Evolutionary conservation across 2,113 vertebrate species (phyloP).

Genomic region (Syngnathus floridae): DNA sequence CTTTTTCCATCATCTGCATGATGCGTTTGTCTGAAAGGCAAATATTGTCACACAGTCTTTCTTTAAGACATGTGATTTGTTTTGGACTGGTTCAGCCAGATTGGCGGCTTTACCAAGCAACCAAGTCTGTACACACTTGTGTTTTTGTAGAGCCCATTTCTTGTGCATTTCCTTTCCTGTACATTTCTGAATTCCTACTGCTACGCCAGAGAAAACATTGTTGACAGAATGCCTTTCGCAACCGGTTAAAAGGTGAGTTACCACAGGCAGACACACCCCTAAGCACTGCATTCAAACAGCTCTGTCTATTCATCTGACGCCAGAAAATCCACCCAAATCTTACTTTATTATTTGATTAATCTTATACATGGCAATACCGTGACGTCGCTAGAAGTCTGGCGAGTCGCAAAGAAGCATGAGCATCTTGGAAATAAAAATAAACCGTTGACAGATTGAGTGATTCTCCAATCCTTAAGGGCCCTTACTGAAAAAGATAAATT

Average conservation of each 20-base stretch:
- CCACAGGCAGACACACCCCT: not conserved
- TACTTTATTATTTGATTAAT: not conserved
- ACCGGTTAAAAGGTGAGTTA: not conserved
- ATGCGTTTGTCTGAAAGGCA: not conserved
- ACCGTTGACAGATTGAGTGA: not conserved
- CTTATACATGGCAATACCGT: not conserved
- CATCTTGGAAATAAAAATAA: not conserved
- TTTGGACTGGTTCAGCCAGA: conserved; percentile 60
- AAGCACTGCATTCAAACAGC: not conserved
- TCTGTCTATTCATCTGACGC: not conserved
- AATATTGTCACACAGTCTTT: not conserved
- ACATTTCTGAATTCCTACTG: not conserved
- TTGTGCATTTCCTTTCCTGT: not conserved
- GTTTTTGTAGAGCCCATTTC: not conserved
- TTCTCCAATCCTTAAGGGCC: not conserved
- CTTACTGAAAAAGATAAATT: not conserved
- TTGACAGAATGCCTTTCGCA: not conserved
- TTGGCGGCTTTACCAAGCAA: conserved; percentile 37
- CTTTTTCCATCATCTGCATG: not conserved
- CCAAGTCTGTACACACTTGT: not conserved
- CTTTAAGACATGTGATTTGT: conserved; percentile 8
- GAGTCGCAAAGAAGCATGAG: not conserved
- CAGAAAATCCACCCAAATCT: not conserved
- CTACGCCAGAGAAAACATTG: not conserved
- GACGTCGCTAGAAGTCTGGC: not conserved